Evolutionary conservation across 2,888 invertebrate genomes (phyloP), one percentile per base, ranked within the genome.

Genomic region (Amphimallon solstitiale): DNA sequence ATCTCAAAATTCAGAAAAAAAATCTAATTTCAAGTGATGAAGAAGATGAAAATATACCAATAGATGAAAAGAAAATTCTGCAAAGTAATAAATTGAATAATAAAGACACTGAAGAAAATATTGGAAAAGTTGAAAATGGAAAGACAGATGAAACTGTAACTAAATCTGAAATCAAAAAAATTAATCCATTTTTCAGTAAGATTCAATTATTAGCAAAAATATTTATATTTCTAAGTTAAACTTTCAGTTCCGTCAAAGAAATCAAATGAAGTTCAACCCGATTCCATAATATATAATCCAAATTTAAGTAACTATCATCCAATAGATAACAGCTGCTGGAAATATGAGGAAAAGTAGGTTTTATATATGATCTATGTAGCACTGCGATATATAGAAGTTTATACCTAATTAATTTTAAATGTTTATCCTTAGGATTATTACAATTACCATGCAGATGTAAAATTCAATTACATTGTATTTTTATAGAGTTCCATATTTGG

Each of bases 401-500:
- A 23, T 23, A 5, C 2, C 3, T 23, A 23, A 5, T 23, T 5
- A 4, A 23, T 23, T 4, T 23, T 23, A n/a, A n/a, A n/a, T n/a
- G n/a, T n/a, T n/a, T n/a, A n/a, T n/a, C n/a, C n/a, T n/a, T n/a
- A n/a, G n/a, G 29, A 2, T 29, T 29, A 29, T 5, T 5, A 5
- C 5, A 29, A 5, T 29, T n/a, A n/a, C 29, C 9, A 29, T 5
- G 1, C 9, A 29, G 1, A 29, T 29, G 5, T 29, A 29, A 29
- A 29, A 29, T 29, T 1, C 29, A 3, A 29, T 29, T 29, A 29
- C 9, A 29, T 7, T 40, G 14, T 19, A 17, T 59, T 52, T 40
- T 81, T 84, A 59, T 78, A 94, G 93, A 71, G 93, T 97, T 40
- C 98, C 99, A 0, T 99, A 98, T 80, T 84, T 95, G 69, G 98